A percentile compares a stretch with the other conserved stretches of the same genome.
These are phyloP conservation scores for Proterorhinus semilunaris DNA, from an alignment of 2,113 vertebrate genomes.

Conservation along the genomic window DNA sequence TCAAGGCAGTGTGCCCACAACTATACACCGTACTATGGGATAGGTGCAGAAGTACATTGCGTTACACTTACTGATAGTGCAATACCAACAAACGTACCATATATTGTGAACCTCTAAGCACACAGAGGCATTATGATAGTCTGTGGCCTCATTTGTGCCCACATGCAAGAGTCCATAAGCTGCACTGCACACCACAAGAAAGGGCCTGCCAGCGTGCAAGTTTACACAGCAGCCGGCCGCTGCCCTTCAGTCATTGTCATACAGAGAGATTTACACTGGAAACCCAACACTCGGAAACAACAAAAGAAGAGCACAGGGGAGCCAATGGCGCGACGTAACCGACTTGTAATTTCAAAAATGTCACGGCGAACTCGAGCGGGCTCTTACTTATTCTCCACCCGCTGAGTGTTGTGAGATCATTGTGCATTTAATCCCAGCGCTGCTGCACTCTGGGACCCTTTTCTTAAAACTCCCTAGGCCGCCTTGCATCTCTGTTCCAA, in stretches of 20 bases:
- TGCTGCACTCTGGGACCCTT: neutral
- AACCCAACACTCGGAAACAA: constrained; percentile 36
- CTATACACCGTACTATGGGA: neutral
- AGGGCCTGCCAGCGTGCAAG: constrained; percentile 29
- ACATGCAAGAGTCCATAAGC: constrained; percentile 10
- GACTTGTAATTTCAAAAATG: constrained; percentile 26
- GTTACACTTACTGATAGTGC: neutral
- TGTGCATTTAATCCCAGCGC: neutral
- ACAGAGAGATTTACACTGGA: constrained; percentile 40
- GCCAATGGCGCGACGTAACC: neutral
- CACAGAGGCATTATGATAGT: neutral
- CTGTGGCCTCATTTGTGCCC: constrained; percentile 30
- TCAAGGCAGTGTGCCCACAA: neutral
- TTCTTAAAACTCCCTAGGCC: neutral
- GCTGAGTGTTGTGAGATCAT: constrained; percentile 11
- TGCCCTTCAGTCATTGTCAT: constrained; percentile 42
- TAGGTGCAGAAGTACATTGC: neutral
- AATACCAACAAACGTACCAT: neutral
- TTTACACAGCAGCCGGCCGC: constrained; percentile 47
- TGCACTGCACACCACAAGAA: constrained; percentile 42
- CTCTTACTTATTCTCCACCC: constrained; percentile 40
- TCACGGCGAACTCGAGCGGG: constrained; percentile 4
- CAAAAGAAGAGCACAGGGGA: constrained; percentile 23
- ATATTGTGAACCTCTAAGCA: neutral
- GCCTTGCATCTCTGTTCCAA: constrained; percentile 2